Evolutionary conservation across 2,113 vertebrate genomes (phyloP), one percentile per base, ranked within the genome.

Genomic region (Mixornis gularis): DNA sequence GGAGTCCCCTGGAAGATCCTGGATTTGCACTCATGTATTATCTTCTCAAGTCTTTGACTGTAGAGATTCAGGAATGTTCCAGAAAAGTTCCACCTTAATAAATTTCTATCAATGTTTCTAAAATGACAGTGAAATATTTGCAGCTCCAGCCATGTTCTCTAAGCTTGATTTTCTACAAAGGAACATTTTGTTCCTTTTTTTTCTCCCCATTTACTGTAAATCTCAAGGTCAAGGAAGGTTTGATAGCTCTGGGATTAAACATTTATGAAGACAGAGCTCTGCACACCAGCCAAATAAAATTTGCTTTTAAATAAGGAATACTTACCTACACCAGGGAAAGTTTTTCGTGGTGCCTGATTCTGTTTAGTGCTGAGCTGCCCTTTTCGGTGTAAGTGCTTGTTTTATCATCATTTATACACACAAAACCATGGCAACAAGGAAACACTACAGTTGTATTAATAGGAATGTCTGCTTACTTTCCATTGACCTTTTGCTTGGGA

Each of bases 231-330:
- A 73, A 87, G 65, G 68, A 52, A 87, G 41, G 32, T 60, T 85
- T 95, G 85, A 89, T 78, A 88, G 76, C 58, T 72, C 56, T 51
- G 65, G 89, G 76, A 90, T 88, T 89, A 93, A 60, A 92, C 77
- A 29, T 78, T 93, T 88, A 84, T 79, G 76, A 79, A 78, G 89
- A 86, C 4, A 32, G 73, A 89, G 69, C 27, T 90, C 72, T 95
- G 69, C 66, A 51, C 18, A 44, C 17, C 20, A 60, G 63, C 66
- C 87, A 95, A 93, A 70, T 66, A 81, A 89, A 94, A 83, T 44
- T 86, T 80, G 78, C 43, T 90, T 89, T 92, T 86, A 92, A 87
- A 58, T 85, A 78, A 94, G 85, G 88, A 95, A 90, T 74, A 77
- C 80, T 92, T 78, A 85, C 56, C 52, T 90, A 55, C 49, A 79